phyloP scores from a whole-genome alignment of 1,140 invertebrate genomes.

The Sinonovacula constricta region DNA sequence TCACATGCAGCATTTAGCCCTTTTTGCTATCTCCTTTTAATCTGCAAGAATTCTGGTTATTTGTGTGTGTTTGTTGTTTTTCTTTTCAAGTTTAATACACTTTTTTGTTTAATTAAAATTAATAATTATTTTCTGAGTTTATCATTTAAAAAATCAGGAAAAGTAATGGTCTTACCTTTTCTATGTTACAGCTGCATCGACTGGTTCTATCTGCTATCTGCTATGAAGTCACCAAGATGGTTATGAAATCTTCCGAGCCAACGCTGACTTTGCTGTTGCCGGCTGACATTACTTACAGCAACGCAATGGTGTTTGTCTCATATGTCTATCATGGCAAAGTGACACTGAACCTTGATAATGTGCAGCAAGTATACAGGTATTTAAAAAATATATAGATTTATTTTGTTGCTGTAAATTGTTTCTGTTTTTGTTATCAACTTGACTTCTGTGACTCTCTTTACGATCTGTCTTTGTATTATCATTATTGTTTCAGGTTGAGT shows the following conservation, averaged over 20 bases:
- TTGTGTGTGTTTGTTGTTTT: too few relatives aligned
- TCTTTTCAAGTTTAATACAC: too few relatives aligned
- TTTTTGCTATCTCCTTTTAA: too few relatives aligned
- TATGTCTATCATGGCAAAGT: constrained; percentile 59
- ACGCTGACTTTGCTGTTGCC: constrained; percentile 53
- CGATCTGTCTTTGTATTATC: constrained; percentile 33
- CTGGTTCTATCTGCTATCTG: constrained; percentile 65
- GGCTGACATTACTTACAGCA: constrained; percentile 45
- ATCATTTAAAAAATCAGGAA: too few relatives aligned
- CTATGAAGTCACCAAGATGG: constrained; percentile 48
- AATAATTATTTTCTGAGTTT: too few relatives aligned
- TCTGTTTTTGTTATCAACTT: constrained; percentile 41
- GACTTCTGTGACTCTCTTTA: constrained; percentile 15
- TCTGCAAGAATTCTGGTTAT: too few relatives aligned
- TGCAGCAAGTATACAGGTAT: constrained; percentile 57
- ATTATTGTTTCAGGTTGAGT: constrained; percentile 9
- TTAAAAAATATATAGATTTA: constrained; percentile 48
- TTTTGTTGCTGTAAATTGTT: constrained; percentile 42
- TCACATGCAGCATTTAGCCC: too few relatives aligned
- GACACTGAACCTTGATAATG: constrained; percentile 58
- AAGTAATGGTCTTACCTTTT: too few relatives aligned
- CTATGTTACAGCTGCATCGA: constrained; percentile 64
- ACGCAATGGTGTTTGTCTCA: constrained; percentile 51
- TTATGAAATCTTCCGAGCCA: background rate
- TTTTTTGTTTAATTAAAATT: too few relatives aligned